Evolutionary conservation across 2,113 vertebrate genomes (phyloP).

Genomic region (Dinomys branickii): DNA sequence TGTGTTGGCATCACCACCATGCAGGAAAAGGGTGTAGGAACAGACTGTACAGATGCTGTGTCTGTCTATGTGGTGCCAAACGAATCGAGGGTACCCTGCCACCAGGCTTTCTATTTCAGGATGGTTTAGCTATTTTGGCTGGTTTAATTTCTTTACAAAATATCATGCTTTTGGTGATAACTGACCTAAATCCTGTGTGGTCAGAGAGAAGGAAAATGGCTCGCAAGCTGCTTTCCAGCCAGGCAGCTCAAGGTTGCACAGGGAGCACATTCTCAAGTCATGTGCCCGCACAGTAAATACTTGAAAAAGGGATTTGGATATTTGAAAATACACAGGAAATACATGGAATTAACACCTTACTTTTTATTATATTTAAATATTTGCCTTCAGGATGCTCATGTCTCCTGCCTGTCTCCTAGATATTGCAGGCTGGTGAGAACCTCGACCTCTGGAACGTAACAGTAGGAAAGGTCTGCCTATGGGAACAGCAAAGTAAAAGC

Average conservation of each 20-base stretch:
- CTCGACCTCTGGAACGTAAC: too few species aligned
- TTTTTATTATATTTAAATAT: not conserved
- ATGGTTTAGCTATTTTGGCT: not conserved
- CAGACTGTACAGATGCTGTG: conserved; percentile 59
- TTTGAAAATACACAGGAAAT: not conserved
- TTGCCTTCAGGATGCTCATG: not conserved
- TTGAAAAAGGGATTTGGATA: not conserved
- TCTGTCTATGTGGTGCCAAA: conserved; percentile 54
- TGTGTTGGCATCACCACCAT: conserved; percentile 59
- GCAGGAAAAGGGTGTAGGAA: conserved; percentile 34
- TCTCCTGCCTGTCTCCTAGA: not conserved
- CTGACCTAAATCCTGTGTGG: not conserved
- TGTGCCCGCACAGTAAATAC: not conserved
- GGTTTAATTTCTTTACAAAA: not conserved
- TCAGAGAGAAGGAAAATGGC: not conserved
- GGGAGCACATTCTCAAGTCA: not conserved
- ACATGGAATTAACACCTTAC: not conserved
- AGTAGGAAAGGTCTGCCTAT: not conserved
- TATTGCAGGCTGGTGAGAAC: not conserved
- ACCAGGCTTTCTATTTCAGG: conserved; percentile 60
- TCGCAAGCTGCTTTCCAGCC: not conserved
- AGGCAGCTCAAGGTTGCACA: not conserved
- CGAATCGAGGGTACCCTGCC: not conserved
- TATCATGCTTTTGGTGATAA: conserved; percentile 17
- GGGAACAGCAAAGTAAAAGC: not conserved